Evolutionary conservation across 2,797 vertebrate genomes (phyloP).

Genomic region (Hybognathus amarus): DNA sequence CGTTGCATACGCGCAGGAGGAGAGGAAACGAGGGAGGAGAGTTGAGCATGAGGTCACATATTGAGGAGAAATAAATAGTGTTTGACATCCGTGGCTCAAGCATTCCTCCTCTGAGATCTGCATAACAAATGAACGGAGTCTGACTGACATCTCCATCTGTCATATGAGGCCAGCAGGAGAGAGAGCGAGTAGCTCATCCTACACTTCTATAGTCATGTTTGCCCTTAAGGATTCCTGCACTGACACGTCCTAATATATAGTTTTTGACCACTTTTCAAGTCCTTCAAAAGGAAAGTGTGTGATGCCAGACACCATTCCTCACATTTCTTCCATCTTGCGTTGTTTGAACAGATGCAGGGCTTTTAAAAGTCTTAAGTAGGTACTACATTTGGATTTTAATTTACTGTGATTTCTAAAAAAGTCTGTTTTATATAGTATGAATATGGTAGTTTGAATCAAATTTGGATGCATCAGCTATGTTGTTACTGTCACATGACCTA

Average conservation of each 20-base stretch:
- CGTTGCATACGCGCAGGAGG: neutral
- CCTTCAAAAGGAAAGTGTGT: neutral
- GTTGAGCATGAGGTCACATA: slow-evolving; percentile 36
- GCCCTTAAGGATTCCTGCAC: neutral
- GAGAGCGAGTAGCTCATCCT: neutral
- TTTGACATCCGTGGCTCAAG: slow-evolving; percentile 41
- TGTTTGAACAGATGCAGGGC: neutral
- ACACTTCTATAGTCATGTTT: neutral
- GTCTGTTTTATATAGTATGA: neutral
- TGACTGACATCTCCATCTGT: slow-evolving; percentile 41
- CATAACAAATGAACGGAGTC: slow-evolving; percentile 16
- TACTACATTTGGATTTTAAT: neutral
- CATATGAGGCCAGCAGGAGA: slow-evolving; percentile 2
- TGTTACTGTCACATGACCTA: neutral
- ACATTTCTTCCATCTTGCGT: neutral
- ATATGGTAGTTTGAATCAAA: neutral
- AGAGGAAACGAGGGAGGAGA: neutral
- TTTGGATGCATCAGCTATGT: neutral
- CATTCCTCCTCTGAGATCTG: slow-evolving; percentile 25
- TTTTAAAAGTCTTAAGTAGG: neutral
- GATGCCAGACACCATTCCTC: neutral
- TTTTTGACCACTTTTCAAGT: neutral
- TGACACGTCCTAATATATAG: neutral
- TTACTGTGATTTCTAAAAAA: neutral
- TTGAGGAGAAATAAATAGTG: slow-evolving; percentile 26